Base-by-base conservation (phyloP, 2,113 vertebrate genomes). In the Pygoscelis antarcticus region DNA sequence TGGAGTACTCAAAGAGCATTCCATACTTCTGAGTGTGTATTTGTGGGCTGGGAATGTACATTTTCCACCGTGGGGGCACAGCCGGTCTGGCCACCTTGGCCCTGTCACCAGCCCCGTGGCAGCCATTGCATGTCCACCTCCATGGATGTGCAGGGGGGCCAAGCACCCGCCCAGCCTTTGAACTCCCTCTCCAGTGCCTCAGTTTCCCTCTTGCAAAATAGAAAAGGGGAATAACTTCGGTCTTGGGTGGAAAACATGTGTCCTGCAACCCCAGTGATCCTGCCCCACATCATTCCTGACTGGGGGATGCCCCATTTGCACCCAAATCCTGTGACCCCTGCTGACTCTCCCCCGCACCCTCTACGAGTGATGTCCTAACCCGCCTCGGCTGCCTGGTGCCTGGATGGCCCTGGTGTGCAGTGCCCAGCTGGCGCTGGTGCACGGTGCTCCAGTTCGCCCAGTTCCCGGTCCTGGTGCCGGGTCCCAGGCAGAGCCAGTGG, bases 71-170 rank as follows among this genome's bases (percentile, higher is more conserved):
- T 10, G 32, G 30, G 29, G 40, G 11, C 47, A 82, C 0, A 0
- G 52, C 16, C 0, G 0, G 32, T 27, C 32, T 40, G 75, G 71
- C 62, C 47, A 38, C 55, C n/a, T 20, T 3, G 0, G 11, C 25
- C 49, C 9, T 25, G 8, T 40, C 2, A 2, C 38, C 38, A 40
- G 25, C 25, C 46, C 60, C 6, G 3, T 0, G 1, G 20, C 13
- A 22, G 13, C 61, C n/a, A 4, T 7, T 19, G 61, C 7, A 10
- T 9, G 13, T 16, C 0, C 0, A 49, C n/a, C 10, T 27, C 66
- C 22, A 16, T 1, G 54, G 49, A 60, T 11, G 7, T 8, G 52
- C 16, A 42, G 27, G 18, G 19, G 8, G n/a, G 10, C 7, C 69
- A 75, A 60, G 32, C 3, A 2, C 29, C 7, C 6, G 4, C 30